Percentiles rank a stretch among this genome's conserved stretches.
Conservation (phyloP, 2,113 vertebrate species). For the Halichoerus grypus region DNA sequence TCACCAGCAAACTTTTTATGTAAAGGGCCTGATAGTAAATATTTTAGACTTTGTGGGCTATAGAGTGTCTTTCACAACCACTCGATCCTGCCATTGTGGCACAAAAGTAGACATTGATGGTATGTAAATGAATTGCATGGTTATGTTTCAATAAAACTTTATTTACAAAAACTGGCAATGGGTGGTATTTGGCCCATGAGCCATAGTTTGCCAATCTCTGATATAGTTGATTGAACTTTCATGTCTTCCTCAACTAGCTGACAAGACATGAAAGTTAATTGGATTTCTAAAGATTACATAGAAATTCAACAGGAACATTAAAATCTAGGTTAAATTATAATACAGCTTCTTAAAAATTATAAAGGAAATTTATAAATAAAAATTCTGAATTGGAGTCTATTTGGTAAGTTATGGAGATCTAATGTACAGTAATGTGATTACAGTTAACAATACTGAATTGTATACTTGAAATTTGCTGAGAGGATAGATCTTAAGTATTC, state of each 20-base stretch:
- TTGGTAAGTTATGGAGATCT: background rate
- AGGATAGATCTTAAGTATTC: background rate
- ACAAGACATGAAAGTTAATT: background rate
- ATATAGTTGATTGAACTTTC: background rate
- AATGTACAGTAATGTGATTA: background rate
- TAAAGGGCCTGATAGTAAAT: background rate
- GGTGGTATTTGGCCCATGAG: background rate
- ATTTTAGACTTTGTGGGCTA: background rate
- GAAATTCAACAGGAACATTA: conserved; percentile 20
- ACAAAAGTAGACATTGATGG: background rate
- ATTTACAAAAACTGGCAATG: background rate
- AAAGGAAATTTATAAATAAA: conserved; percentile 29
- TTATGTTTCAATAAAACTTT: background rate
- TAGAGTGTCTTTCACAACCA: background rate
- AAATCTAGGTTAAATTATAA: background rate
- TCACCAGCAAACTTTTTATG: background rate
- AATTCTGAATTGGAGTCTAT: background rate
- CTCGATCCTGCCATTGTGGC: background rate
- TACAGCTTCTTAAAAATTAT: background rate
- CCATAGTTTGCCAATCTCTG: background rate
- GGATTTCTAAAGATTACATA: background rate
- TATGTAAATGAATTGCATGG: background rate
- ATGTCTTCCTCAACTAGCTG: too few relatives aligned
- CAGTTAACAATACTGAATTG: background rate
- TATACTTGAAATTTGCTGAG: background rate